Percentiles rank a stretch among this genome's conserved stretches.
phyloP scores from a whole-genome alignment of 1,140 invertebrate species.

The Cydia pomonella region DNA sequence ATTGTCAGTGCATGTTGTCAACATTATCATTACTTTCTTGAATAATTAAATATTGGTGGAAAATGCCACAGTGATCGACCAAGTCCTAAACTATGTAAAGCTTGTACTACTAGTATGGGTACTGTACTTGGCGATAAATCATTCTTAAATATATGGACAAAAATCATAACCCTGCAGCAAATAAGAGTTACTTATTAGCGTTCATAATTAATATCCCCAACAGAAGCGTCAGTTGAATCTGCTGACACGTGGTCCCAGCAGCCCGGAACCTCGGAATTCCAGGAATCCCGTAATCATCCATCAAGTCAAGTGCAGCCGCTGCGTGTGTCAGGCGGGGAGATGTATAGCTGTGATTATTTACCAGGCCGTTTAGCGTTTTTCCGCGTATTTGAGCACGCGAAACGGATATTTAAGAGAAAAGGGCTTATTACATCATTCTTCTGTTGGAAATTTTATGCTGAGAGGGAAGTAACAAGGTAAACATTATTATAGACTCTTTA shows the following conservation, averaged over 20 bases:
- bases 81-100: no score
- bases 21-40: no score
- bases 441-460: neutral
- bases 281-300: neutral
- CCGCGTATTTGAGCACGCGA: neutral
- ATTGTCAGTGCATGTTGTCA: no score
- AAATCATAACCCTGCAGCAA: no score
- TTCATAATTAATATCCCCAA: neutral
- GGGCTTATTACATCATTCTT: neutral
- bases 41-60: no score
- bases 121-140: no score
- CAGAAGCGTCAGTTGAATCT: neutral
- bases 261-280: neutral
- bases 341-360: constrained; percentile 6
- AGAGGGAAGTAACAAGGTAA: no score
- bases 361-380: neutral
- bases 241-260: neutral
- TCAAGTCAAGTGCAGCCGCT: neutral
- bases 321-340: neutral
- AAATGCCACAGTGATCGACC: no score
- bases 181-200: neutral
- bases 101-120: no score
- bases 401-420: neutral
- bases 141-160: no score
- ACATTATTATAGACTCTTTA: no score